Base-by-base conservation (phyloP, 2,888 invertebrate genomes). In the Dasypolia templi region DNA sequence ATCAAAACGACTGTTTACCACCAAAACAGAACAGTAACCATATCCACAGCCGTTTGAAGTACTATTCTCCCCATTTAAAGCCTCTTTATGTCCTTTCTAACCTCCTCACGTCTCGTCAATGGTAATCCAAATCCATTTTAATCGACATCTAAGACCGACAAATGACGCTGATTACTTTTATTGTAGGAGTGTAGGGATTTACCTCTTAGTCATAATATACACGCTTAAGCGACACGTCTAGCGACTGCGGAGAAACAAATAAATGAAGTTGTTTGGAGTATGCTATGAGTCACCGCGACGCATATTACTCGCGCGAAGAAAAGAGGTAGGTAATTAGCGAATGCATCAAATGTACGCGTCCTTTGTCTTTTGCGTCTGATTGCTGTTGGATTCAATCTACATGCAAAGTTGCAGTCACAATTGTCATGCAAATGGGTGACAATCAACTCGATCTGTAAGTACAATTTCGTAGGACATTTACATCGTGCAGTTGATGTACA, bases 51-150 rank as follows among this genome's bases (percentile, higher is more conserved):
- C 73, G 14, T 72, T 72, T 46, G 4, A 61, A 72, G 53, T 56
- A 49, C 44, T 35, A 65, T 56, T 1, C 22, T 39, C 64, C 7
- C 46, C 49, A 66, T 63, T 67, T 49, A 42, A 61, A 42, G 59
- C 35, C 61, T 22, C n/a, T 81, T 68, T 67, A 55, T 49, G 26
- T 65, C 66, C 44, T 75, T 63, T 56, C 58, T 11, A 82, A 68
- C 55, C 69, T 46, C 56, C 29, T 70, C 81, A 81, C 81, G 82
- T 81, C n/a, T 58, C 32, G 53, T 44, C 56, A 81, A 76, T 84
- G 39, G 72, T 69, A 67, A 72, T 76, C 59, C 26, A 22, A 72
- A 76, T 49, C 69, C 51, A 42, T 82, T 84, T 84, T 72, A 75
- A 81, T 72, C 67, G 66, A 65, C 32, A 72, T 63, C 46, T 53